Evolutionary conservation across 2,888 invertebrate species (phyloP).

Genomic region (Scaptomyza flava): DNA sequence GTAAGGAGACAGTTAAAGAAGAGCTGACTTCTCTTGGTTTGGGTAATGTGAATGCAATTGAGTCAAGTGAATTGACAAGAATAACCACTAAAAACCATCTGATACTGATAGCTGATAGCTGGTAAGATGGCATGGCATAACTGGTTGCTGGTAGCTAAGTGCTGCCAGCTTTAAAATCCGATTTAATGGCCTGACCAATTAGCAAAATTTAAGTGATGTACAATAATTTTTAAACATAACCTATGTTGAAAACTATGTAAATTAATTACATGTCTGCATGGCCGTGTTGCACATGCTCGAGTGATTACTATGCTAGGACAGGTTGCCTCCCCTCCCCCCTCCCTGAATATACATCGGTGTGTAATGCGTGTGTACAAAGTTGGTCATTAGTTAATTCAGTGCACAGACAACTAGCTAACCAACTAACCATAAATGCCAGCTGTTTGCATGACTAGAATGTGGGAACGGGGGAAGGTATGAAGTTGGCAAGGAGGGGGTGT

Average conservation of each 20-base stretch:
- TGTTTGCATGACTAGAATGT: constrained; percentile 11
- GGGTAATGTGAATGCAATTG: constrained; percentile 52
- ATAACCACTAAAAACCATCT: constrained; percentile 8
- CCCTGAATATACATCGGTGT: background rate
- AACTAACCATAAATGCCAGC: constrained; percentile 68
- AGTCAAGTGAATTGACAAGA: constrained; percentile 19
- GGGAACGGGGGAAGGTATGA: background rate
- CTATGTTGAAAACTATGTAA: constrained; percentile 47
- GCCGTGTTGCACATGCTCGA: constrained; percentile 40
- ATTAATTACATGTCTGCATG: constrained; percentile 59
- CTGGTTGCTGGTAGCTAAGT: background rate
- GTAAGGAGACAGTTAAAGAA: background rate
- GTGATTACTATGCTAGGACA: constrained; percentile 44
- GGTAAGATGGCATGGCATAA: background rate
- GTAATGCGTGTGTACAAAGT: constrained; percentile 44
- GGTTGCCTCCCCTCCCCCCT: constrained; percentile 11
- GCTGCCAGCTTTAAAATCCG: background rate
- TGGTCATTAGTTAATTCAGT: constrained; percentile 79
- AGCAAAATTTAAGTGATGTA: constrained; percentile 14
- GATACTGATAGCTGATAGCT: constrained; percentile 7
- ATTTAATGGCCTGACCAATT: constrained; percentile 34
- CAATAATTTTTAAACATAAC: constrained; percentile 30
- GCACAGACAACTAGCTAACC: constrained; percentile 63
- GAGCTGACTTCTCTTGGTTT: constrained; percentile 6
- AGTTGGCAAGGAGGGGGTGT: background rate